phyloP scores from a whole-genome alignment of 2,797 vertebrate species.

The Pantherophis vulpinus region DNA sequence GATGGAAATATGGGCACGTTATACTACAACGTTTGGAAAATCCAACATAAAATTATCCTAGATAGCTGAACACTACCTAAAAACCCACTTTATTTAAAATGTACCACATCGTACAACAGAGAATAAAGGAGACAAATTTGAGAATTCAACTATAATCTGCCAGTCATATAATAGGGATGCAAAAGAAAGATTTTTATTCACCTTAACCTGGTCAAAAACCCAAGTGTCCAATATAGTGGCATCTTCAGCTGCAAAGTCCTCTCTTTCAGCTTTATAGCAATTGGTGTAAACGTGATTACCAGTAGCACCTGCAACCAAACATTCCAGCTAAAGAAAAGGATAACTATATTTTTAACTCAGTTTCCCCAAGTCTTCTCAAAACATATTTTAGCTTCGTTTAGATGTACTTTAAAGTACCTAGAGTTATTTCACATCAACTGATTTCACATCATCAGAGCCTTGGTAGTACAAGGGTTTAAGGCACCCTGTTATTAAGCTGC shows the following conservation, averaged over 20 bases:
- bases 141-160: not conserved
- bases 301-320: conserved; percentile 79
- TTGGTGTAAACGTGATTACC: conserved; percentile 86
- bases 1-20: not conserved
- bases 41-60: not conserved
- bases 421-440: not conserved
- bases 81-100: not conserved
- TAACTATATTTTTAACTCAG: not conserved
- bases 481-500: too few relatives aligned
- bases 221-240: conserved; percentile 88
- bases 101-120: not conserved
- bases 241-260: conserved; percentile 92
- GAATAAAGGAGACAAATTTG: not conserved
- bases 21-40: not conserved
- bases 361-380: not conserved
- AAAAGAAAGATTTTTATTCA: conserved; percentile 51
- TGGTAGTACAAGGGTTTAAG: too few relatives aligned
- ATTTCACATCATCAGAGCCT: too few relatives aligned
- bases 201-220: conserved; percentile 95
- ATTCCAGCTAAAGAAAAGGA: not conserved
- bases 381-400: not conserved
- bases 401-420: not conserved
- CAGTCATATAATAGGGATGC: not conserved
- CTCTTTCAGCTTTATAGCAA: conserved; percentile 81
- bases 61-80: not conserved